Evolutionary conservation across 2,113 vertebrate genomes (phyloP).

Genomic region (Athene noctua): DNA sequence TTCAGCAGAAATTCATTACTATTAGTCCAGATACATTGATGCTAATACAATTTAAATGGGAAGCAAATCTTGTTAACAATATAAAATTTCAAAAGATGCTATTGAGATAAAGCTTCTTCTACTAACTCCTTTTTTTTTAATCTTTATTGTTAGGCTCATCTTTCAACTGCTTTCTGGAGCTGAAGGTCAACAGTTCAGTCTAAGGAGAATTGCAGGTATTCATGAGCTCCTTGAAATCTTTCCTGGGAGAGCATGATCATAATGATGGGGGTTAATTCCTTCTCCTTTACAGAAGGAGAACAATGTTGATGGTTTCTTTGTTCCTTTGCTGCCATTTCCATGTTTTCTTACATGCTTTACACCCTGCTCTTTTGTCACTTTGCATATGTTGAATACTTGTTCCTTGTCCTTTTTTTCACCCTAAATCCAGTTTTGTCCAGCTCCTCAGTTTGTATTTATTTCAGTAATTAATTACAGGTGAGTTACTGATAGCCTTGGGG

Average conservation of each 20-base stretch:
- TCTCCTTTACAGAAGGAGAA: neutral
- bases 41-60: neutral
- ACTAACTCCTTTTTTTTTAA: neutral
- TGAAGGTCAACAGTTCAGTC: neutral
- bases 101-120: neutral
- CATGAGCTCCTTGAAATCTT: neutral
- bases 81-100: neutral
- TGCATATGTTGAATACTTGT: rapidly evolving
- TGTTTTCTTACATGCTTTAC: neutral
- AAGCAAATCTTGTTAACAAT: neutral
- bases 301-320: neutral
- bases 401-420: rapidly evolving
- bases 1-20: neutral
- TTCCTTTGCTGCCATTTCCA: neutral
- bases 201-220: neutral
- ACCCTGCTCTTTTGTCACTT: neutral
- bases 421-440: neutral
- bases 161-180: neutral
- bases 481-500: neutral
- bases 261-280: neutral
- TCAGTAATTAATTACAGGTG: neutral
- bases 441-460: neutral
- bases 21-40: neutral
- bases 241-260: neutral
- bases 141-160: neutral